Base-by-base conservation (phyloP, 2,113 vertebrate genomes). In the Cyanoramphus novaezelandiae region DNA sequence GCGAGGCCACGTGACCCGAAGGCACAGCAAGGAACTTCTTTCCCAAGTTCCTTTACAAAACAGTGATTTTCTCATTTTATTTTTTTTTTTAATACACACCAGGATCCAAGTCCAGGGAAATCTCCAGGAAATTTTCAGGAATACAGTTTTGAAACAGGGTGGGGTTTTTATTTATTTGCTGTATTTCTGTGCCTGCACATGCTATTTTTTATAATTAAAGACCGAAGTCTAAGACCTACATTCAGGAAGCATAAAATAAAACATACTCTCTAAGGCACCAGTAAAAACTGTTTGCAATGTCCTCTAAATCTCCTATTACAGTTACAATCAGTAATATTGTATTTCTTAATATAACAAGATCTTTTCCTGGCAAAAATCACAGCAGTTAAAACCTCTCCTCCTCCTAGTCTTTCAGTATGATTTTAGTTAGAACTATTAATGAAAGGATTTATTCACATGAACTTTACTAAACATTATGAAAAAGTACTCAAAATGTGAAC, bases 11-110 rank as follows among this genome's bases (percentile, higher is more conserved):
- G 79, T 98, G 98, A 98, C 97, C 68, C 62, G 33, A 94, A 97
- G 96, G 97, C 97, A 98, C 91, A 97, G 97, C 89, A 95, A 95
- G 93, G 97, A 98, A 98, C 97, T 98, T 96, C 97, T 96, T 96
- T 95, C 97, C 92, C 31, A 78, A 97, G 97, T 97, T 97, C 97
- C 96, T 96, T 98, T 94, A 97, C 7, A 20, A 89, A 98, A 97
- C 4, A 85, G 46, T 37, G 28, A 52, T 75, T 69, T 80, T 79
- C 27, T 75, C 35, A 17, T 57, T 92, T 86, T 76, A 7, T 41
- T 55, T 59, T 90, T 82, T 13, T 53, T 72, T 68, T 93, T 92
- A 29, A 93, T 35, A 35, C 57, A 59, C 20, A 77, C 14, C 14
- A 91, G 28, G 62, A 86, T 25, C 28, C 47, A 85, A 88, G 29